Evolutionary conservation across 2,888 invertebrate species (phyloP).

Genomic region (Bursaphelenchus okinawaensis): DNA sequence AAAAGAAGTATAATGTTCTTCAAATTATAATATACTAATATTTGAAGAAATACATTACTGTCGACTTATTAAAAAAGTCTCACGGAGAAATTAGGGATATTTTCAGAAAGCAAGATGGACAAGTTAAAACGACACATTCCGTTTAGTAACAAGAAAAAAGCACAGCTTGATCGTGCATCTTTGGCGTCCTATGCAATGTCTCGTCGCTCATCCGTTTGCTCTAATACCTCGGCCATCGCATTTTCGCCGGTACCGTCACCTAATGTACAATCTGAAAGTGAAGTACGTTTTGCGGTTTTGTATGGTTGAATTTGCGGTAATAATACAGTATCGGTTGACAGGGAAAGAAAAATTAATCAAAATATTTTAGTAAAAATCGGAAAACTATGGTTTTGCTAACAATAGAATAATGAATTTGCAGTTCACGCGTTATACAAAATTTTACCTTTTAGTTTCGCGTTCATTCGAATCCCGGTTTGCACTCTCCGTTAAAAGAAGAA

Average conservation of each 20-base stretch:
- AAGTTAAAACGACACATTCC: constrained; percentile 35
- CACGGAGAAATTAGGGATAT: too few relatives aligned
- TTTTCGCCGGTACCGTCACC: constrained; percentile 16
- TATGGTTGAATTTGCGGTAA: too few relatives aligned
- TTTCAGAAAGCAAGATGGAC: constrained; percentile 30
- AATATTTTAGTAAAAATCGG: too few relatives aligned
- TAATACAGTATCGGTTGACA: too few relatives aligned
- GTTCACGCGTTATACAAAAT: too few relatives aligned
- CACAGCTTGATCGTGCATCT: constrained; percentile 22
- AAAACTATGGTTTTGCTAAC: too few relatives aligned
- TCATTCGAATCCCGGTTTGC: too few relatives aligned
- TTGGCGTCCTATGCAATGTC: constrained; percentile 22
- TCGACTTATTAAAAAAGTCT: background rate
- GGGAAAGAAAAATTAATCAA: too few relatives aligned
- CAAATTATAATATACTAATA: background rate
- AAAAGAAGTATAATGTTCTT: background rate
- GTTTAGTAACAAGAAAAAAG: constrained; percentile 21
- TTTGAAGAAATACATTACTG: background rate
- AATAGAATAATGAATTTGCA: too few relatives aligned
- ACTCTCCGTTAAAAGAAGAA: too few relatives aligned
- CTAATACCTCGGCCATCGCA: constrained; percentile 29
- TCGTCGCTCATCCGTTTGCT: constrained; percentile 28
- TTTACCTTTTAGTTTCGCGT: too few relatives aligned
- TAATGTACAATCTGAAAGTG: background rate
- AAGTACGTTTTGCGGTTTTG: too few relatives aligned